Conservation (phyloP, 2,797 vertebrate species). For the Brachyalestes nurse region DNA sequence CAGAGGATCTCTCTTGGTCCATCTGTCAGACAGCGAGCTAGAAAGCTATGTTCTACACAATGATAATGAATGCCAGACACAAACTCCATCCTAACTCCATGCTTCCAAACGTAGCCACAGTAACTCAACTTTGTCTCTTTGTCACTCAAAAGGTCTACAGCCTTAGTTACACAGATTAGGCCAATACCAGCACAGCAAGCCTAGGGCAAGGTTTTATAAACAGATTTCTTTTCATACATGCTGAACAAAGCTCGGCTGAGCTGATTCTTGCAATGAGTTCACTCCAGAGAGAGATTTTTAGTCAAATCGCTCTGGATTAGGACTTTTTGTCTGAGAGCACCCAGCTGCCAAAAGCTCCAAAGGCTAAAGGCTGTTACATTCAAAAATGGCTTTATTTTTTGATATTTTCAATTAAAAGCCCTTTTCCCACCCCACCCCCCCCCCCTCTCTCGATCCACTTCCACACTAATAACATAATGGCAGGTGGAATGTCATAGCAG, state of each 20-base stretch:
- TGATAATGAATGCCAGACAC: constrained; percentile 11
- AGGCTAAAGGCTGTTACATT: constrained; percentile 54
- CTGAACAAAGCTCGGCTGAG: constrained; percentile 36
- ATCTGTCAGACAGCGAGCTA: constrained; percentile 73
- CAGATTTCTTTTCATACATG: constrained; percentile 17
- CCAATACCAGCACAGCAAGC: constrained; percentile 24
- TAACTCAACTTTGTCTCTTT: constrained; percentile 6
- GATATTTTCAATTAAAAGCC: constrained; percentile 60
- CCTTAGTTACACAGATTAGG: constrained; percentile 31
- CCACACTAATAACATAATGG: constrained; percentile 84
- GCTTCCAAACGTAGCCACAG: neutral
- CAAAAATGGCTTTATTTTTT: constrained; percentile 57
- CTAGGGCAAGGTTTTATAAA: constrained; percentile 5
- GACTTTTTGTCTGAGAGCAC: constrained; percentile 59
- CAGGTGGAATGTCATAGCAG: constrained; percentile 83
- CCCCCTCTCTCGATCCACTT: constrained; percentile 67
- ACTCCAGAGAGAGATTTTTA: constrained; percentile 60
- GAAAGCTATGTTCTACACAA: constrained; percentile 25
- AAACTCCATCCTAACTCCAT: neutral
- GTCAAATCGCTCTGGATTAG: constrained; percentile 66
- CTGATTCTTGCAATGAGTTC: constrained; percentile 23
- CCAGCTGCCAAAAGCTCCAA: constrained; percentile 61
- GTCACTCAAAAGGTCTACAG: neutral
- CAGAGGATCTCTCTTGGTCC: constrained; percentile 67
- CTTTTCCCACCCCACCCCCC: constrained; percentile 27